Evolutionary conservation across 2,113 vertebrate species (phyloP), one percentile per base, ranked within the genome.

Genomic region (Hippocampus guttulatus): DNA sequence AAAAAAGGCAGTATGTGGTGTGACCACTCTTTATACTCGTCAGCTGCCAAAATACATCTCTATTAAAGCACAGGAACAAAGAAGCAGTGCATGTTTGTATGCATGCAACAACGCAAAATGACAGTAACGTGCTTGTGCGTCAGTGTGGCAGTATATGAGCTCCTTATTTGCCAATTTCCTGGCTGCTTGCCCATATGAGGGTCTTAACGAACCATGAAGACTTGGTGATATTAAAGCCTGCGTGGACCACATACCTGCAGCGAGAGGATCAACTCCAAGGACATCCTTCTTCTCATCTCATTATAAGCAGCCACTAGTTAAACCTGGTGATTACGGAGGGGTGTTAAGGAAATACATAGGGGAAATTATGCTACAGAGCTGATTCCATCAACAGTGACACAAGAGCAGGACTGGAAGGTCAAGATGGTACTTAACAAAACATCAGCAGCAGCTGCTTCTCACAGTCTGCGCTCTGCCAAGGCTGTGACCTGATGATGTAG

Each of bases 221-320:
- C 69, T 2, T 0, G 2, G 40, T 41, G 61, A 70, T 79, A 72
- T 81, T 84, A 77, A 76, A 80, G 11, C 21, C 52, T 54, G 60
- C 74, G 47, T 30, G 68, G 18, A 21, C 70, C 77, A 70, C 77
- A 81, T 81, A 86, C 70, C 81, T 88, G 75, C 78, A 69, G 80
- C 78, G 74, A 54, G 64, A 61, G 76, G 65, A 76, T 54, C 70
- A 18, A 65, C 75, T 63, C 71, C 84, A 82, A 81, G 82, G 85
- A 76, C 69, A 40, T 61, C 2, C 2, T 57, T 70, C 33, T 76
- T 63, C 75, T 69, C 73, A 70, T 79, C 73, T 82, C 79, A 82
- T 88, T 77, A 86, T 20, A 41, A 75, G 20, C 82, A 61, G 69
- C 25, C 49, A 78, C 69, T 70, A 77, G 85, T 78, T 76, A 61